These are phyloP conservation scores for Periphyllus acericola DNA, from an alignment of 2,888 invertebrate species.

Conservation along the genomic window DNA sequence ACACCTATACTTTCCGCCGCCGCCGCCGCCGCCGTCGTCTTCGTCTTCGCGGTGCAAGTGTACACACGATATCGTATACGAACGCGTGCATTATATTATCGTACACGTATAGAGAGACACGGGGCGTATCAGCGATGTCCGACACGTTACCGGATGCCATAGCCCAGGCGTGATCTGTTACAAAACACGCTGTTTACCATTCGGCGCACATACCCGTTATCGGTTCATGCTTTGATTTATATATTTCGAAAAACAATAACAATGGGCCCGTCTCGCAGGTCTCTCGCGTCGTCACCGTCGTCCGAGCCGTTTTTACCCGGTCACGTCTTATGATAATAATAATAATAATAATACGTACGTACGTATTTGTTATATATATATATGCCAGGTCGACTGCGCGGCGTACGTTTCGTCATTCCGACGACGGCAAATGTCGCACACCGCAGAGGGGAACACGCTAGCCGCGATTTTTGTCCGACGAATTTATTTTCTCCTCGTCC, in stretches of 20 bases:
- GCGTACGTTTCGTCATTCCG: slow-evolving; percentile 24
- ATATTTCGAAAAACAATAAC: slow-evolving; percentile 61
- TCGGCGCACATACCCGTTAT: slow-evolving; percentile 54
- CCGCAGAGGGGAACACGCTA: background rate
- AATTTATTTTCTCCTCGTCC: background rate
- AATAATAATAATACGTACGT: background rate
- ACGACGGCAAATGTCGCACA: slow-evolving; percentile 8
- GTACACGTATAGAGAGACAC: background rate
- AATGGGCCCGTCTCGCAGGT: slow-evolving; percentile 43
- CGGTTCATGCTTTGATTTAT: slow-evolving; percentile 61
- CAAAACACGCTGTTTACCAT: slow-evolving; percentile 56
- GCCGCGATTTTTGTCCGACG: background rate
- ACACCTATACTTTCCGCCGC: slow-evolving; percentile 6
- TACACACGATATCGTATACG: slow-evolving; percentile 6
- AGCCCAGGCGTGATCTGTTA: slow-evolving; percentile 60
- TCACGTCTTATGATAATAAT: slow-evolving; percentile 19
- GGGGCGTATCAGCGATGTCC: slow-evolving; percentile 51
- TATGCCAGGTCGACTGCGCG: slow-evolving; percentile 15
- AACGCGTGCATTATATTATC: background rate
- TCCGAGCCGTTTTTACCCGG: slow-evolving; percentile 41
- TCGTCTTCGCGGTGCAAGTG: background rate
- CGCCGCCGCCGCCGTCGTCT: background rate
- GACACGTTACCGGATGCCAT: slow-evolving; percentile 60
- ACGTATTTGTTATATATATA: background rate
- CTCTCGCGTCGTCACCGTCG: slow-evolving; percentile 12